Percentiles rank a stretch among this genome's conserved stretches.
These are phyloP conservation scores for Salarias fasciatus DNA, from an alignment of 2,797 vertebrate genomes.

Conservation along the genomic window DNA sequence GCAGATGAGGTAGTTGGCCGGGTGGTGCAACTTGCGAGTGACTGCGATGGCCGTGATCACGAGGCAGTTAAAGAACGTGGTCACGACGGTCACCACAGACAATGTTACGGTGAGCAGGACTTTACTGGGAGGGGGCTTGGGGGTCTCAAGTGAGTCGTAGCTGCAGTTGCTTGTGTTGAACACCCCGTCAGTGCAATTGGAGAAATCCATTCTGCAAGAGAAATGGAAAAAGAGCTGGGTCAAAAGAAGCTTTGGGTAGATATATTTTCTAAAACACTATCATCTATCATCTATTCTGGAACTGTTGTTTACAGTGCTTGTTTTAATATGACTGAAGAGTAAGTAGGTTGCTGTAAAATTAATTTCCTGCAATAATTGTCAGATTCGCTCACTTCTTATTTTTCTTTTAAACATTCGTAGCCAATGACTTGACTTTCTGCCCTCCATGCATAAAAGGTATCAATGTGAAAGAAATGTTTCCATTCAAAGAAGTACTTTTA, in stretches of 20 bases:
- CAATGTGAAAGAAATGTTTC: conserved; percentile 19
- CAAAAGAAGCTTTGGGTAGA: neutral
- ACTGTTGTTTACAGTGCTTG: too few relatives aligned
- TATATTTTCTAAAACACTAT: too few relatives aligned
- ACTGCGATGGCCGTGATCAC: conserved; percentile 97
- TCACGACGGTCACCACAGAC: conserved; percentile 90
- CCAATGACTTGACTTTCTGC: conserved; percentile 3
- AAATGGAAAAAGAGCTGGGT: conserved; percentile 34
- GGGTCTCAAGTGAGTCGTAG: conserved; percentile 68
- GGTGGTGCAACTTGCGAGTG: conserved; percentile 96
- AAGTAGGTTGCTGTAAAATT: neutral
- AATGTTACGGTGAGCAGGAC: conserved; percentile 92
- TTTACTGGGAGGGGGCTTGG: conserved; percentile 85
- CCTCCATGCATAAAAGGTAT: conserved; percentile 13
- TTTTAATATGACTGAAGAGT: too few relatives aligned
- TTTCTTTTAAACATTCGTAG: conserved; percentile 8
- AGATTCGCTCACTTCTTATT: neutral
- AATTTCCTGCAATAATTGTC: neutral
- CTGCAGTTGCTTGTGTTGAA: conserved; percentile 76
- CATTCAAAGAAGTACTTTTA: conserved; percentile 33
- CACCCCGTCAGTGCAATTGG: conserved; percentile 87
- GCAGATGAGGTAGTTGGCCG: conserved; percentile 98
- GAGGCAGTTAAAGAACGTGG: conserved; percentile 94
- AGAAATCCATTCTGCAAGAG: conserved; percentile 89
- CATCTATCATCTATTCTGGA: too few relatives aligned